Evolutionary conservation across 2,113 vertebrate species (phyloP).

Genomic region (Clarias batrachus): DNA sequence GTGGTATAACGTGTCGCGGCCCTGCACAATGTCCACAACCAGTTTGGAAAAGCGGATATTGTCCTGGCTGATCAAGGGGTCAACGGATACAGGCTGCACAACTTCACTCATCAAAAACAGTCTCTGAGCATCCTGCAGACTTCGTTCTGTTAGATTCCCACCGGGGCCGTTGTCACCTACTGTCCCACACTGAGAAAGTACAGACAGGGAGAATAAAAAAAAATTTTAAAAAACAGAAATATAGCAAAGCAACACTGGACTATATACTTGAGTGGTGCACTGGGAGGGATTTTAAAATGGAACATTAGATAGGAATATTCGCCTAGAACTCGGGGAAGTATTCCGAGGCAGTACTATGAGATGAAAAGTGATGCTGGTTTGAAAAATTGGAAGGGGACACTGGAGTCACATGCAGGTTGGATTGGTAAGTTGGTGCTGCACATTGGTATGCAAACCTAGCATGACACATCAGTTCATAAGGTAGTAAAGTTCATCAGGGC

Average conservation of each 20-base stretch:
- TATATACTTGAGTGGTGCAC: background rate
- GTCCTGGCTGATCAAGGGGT: conserved; percentile 89
- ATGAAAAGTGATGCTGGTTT: background rate
- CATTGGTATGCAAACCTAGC: background rate
- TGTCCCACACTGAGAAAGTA: conserved; percentile 82
- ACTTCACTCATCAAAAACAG: conserved; percentile 94
- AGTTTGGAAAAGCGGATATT: conserved; percentile 87
- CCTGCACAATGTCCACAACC: conserved; percentile 91
- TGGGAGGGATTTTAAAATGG: background rate
- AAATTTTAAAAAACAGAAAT: too few species aligned
- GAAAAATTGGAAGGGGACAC: background rate
- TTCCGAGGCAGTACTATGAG: background rate
- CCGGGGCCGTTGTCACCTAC: conserved; percentile 85
- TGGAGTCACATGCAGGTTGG: too few species aligned
- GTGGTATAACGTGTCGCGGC: conserved; percentile 83
- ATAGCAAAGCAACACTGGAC: background rate
- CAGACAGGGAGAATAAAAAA: background rate
- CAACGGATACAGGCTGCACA: conserved; percentile 80
- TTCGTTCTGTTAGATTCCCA: conserved; percentile 88
- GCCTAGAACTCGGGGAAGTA: background rate
- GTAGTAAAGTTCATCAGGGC: too few species aligned
- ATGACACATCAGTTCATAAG: background rate
- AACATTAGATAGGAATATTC: background rate
- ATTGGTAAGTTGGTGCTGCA: background rate
- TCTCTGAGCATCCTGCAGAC: conserved; percentile 92